Percentiles rank a stretch among this genome's conserved stretches.
These are phyloP conservation scores for Melipona bicolor DNA, from an alignment of 2,888 invertebrate species.

Conservation along the genomic window DNA sequence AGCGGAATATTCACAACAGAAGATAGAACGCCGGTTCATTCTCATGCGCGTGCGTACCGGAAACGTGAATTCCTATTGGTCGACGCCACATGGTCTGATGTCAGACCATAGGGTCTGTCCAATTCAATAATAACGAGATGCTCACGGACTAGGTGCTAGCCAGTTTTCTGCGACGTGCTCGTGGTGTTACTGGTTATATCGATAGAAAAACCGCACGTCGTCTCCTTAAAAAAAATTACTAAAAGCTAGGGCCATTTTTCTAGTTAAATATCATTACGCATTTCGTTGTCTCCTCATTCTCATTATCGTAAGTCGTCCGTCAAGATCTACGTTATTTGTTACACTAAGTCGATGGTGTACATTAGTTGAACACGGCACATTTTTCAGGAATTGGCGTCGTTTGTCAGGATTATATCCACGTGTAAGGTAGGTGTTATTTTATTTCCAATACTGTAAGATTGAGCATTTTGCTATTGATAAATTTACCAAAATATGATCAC, in stretches of 20 bases:
- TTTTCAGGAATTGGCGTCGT: not conserved
- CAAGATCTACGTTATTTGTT: conserved; percentile 28
- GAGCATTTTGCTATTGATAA: not conserved
- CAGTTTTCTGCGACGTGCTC: conserved; percentile 65
- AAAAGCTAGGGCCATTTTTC: conserved; percentile 15
- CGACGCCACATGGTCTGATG: conserved; percentile 90
- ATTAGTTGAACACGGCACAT: not conserved
- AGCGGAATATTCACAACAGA: conserved; percentile 56
- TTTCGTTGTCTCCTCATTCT: conserved; percentile 17
- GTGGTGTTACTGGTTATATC: conserved; percentile 41
- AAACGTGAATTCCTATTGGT: conserved; percentile 86
- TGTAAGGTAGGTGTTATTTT: conserved; percentile 68
- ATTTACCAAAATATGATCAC: not conserved
- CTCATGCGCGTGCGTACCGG: conserved; percentile 78
- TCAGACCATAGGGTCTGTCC: conserved; percentile 88
- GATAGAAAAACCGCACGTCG: conserved; percentile 34
- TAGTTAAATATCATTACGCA: conserved; percentile 36
- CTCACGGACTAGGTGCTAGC: conserved; percentile 74
- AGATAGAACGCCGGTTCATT: conserved; percentile 50
- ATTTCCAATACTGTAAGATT: not conserved
- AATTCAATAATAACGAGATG: conserved; percentile 84
- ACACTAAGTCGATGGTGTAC: conserved; percentile 31
- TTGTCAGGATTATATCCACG: conserved; percentile 73
- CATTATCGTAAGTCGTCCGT: conserved; percentile 18
- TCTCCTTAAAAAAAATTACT: conserved; percentile 13